Conservation (phyloP, 2,888 invertebrate species). For the Cataglyphis livida region DNA sequence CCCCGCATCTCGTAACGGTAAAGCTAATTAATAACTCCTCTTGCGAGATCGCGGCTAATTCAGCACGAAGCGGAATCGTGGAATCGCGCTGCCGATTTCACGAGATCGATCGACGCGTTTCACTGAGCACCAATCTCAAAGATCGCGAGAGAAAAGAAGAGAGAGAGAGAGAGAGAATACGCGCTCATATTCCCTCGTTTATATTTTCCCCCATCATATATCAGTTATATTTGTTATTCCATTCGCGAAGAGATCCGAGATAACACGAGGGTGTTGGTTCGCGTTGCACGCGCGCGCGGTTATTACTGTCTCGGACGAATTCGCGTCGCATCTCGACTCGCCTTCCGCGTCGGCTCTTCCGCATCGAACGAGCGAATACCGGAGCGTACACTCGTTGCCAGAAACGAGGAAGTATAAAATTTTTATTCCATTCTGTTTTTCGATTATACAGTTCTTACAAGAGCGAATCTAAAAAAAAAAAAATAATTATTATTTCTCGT, state of each 20-base stretch:
- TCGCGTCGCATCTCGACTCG: slow-evolving; percentile 36
- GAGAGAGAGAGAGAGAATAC: slow-evolving; percentile 5
- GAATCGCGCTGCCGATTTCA: slow-evolving; percentile 28
- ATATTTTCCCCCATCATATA: not conserved
- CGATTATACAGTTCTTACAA: not conserved
- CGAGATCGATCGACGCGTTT: slow-evolving; percentile 41
- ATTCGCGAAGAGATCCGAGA: slow-evolving; percentile 42
- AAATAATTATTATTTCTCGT: not conserved
- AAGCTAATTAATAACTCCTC: slow-evolving; percentile 65
- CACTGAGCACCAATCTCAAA: slow-evolving; percentile 22
- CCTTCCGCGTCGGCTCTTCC: slow-evolving; percentile 28
- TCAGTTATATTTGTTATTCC: slow-evolving; percentile 43
- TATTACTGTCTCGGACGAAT: slow-evolving; percentile 36
- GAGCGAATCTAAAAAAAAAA: no score
- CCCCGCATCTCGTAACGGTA: slow-evolving; percentile 70
- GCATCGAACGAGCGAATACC: not conserved
- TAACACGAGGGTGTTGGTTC: slow-evolving; percentile 47
- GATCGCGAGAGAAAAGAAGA: not conserved
- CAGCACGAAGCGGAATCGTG: slow-evolving; percentile 15
- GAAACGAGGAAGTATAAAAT: not conserved
- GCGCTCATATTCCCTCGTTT: slow-evolving; percentile 12
- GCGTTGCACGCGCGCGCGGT: slow-evolving; percentile 40
- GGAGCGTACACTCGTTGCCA: not conserved
- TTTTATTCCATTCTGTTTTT: not conserved
- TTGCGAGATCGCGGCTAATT: slow-evolving; percentile 14